Evolutionary conservation across 2,888 invertebrate species (phyloP).

Genomic region (Perizoma affinitatum): DNA sequence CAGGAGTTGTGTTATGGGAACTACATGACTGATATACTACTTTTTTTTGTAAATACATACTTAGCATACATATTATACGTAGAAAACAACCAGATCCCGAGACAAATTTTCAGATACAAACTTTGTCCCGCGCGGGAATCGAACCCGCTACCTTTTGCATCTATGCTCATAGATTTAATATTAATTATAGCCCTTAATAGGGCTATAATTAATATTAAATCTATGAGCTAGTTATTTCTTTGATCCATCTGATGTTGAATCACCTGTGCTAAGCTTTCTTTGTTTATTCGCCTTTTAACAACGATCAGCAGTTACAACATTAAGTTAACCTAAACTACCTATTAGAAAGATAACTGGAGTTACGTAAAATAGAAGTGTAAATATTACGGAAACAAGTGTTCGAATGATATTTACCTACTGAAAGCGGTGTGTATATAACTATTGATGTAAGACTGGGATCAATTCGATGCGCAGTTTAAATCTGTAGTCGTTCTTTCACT

Average conservation of each 20-base stretch:
- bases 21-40: too few relatives aligned
- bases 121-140: too few relatives aligned
- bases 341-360: conserved; percentile 45
- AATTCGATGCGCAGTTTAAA: conserved; percentile 38
- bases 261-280: conserved; percentile 33
- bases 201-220: too few relatives aligned
- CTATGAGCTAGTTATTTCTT: conserved; percentile 39
- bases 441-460: conserved; percentile 43
- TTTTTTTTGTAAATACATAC: too few relatives aligned
- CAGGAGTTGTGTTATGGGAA: too few relatives aligned
- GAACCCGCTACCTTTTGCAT: too few relatives aligned
- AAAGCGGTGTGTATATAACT: conserved; percentile 38
- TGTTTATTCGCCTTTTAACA: conserved; percentile 38
- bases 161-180: too few relatives aligned
- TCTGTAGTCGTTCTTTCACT: conserved; percentile 39
- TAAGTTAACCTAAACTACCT: conserved; percentile 37
- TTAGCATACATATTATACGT: too few relatives aligned
- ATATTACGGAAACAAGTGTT: conserved; percentile 56
- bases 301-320: conserved; percentile 30
- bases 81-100: too few relatives aligned
- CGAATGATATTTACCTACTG: conserved; percentile 30
- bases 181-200: too few relatives aligned
- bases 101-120: too few relatives aligned
- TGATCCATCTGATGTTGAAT: conserved; percentile 35
- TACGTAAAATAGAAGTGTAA: conserved; percentile 58